A percentile compares a stretch with the other conserved stretches of the same genome.
Evolutionary conservation across 2,797 vertebrate genomes (phyloP).

Genomic region (Centropyge bicolor): DNA sequence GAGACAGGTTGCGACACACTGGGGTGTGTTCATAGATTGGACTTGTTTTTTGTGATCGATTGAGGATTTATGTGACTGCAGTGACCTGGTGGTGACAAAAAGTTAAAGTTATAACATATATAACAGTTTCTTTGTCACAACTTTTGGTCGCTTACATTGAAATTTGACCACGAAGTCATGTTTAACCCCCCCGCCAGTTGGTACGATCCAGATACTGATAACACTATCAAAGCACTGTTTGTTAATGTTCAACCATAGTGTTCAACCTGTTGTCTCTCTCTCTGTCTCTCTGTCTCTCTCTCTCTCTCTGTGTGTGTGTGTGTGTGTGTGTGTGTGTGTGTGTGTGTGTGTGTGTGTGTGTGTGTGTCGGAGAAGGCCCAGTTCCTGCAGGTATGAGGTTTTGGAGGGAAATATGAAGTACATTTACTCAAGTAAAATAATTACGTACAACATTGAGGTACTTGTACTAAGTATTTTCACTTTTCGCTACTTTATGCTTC

Average conservation of each 20-base stretch:
- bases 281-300: too few relatives aligned
- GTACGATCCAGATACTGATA: constrained; percentile 65
- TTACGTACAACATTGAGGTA: neutral
- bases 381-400: neutral
- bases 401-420: neutral
- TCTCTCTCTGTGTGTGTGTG: neutral
- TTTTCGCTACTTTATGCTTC: too few relatives aligned
- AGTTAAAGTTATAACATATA: rapidly evolving
- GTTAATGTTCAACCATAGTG: too few relatives aligned
- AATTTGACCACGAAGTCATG: neutral
- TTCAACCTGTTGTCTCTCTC: too few relatives aligned
- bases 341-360: neutral
- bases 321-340: neutral
- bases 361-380: neutral
- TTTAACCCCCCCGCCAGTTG: constrained; percentile 41
- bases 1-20: constrained; percentile 28
- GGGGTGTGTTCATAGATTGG: neutral
- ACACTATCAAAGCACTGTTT: neutral
- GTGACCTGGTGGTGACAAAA: rapidly evolving
- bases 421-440: neutral
- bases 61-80: rapidly evolving
- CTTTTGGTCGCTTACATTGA: neutral
- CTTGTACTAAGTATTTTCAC: too few relatives aligned
- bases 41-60: rapidly evolving
- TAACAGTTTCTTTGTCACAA: rapidly evolving